Percentiles rank a stretch among this genome's conserved stretches.
Evolutionary conservation across 2,797 vertebrate genomes (phyloP).

Genomic region (Liparis tanakae): DNA sequence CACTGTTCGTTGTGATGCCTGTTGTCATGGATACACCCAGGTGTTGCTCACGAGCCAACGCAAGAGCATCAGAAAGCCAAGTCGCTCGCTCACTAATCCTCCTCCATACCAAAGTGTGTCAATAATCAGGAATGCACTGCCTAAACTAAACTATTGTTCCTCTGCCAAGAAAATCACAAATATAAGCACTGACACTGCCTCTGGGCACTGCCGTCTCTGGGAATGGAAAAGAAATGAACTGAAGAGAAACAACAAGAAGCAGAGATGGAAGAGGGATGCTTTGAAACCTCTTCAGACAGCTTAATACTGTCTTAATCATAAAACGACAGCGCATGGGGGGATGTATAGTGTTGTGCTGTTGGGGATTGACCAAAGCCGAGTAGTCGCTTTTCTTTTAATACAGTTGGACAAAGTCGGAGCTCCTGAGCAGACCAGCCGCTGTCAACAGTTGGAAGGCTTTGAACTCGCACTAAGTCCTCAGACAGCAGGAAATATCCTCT

Average conservation of each 20-base stretch:
- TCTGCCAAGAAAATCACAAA: constrained; percentile 75
- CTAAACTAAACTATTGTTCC: constrained; percentile 79
- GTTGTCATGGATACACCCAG: constrained; percentile 81
- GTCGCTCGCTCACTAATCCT: constrained; percentile 69
- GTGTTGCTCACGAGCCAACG: constrained; percentile 74
- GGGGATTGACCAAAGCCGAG: constrained; percentile 53
- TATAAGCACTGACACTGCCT: constrained; percentile 61
- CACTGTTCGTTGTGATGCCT: constrained; percentile 78
- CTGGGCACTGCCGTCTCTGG: constrained; percentile 56
- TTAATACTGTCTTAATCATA: constrained; percentile 62
- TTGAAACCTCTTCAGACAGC: constrained; percentile 70
- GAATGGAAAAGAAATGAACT: constrained; percentile 53
- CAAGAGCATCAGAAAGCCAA: constrained; percentile 67
- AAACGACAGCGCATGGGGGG: constrained; percentile 41
- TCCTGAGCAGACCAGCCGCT: constrained; percentile 78
- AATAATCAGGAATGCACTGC: constrained; percentile 73
- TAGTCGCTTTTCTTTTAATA: constrained; percentile 58
- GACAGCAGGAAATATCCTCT: constrained; percentile 77
- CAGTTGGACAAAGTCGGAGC: constrained; percentile 67
- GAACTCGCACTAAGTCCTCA: constrained; percentile 64
- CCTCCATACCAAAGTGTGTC: constrained; percentile 74
- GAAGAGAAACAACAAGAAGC: constrained; percentile 59
- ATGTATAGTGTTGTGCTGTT: constrained; percentile 48
- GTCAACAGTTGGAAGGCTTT: constrained; percentile 78
- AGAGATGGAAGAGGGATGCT: constrained; percentile 49